phyloP scores from a whole-genome alignment of 2,888 invertebrate genomes.

The Nasonia oneida region DNA sequence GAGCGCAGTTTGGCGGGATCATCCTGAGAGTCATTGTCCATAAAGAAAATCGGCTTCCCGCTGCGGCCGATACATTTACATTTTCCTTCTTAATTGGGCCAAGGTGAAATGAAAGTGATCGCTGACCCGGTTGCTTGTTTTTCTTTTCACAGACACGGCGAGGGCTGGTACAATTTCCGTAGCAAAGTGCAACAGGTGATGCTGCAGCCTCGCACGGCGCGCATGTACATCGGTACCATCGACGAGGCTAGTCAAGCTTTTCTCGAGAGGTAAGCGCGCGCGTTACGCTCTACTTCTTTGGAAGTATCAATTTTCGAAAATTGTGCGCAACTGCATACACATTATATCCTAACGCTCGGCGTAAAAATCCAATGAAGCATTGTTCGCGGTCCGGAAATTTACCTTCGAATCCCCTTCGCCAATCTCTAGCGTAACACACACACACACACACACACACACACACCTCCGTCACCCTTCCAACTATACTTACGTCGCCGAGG shows the following conservation, averaged over 20 bases:
- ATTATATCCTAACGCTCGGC: background rate
- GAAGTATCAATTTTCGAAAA: background rate
- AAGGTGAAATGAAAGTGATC: background rate
- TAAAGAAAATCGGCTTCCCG: background rate
- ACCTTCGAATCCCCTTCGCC: background rate
- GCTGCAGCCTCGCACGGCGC: constrained; percentile 86
- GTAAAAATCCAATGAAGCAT: background rate
- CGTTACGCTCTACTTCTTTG: background rate
- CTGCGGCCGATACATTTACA: background rate
- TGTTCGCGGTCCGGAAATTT: background rate
- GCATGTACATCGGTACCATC: constrained; percentile 86
- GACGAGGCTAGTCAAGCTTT: constrained; percentile 87
- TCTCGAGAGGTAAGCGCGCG: constrained; percentile 81
- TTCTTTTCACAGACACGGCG: constrained; percentile 84
- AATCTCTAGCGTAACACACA: background rate
- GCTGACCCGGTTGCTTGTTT: background rate
- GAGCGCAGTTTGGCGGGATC: background rate
- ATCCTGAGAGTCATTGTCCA: background rate
- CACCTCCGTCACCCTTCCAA: background rate
- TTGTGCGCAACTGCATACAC: background rate
- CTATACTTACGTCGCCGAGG: background rate
- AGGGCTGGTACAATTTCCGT: constrained; percentile 89
- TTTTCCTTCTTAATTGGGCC: background rate
- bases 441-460: background rate
- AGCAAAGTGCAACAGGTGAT: constrained; percentile 89